phyloP scores from a whole-genome alignment of 2,797 vertebrate genomes.

The Novumbra hubbsi region DNA sequence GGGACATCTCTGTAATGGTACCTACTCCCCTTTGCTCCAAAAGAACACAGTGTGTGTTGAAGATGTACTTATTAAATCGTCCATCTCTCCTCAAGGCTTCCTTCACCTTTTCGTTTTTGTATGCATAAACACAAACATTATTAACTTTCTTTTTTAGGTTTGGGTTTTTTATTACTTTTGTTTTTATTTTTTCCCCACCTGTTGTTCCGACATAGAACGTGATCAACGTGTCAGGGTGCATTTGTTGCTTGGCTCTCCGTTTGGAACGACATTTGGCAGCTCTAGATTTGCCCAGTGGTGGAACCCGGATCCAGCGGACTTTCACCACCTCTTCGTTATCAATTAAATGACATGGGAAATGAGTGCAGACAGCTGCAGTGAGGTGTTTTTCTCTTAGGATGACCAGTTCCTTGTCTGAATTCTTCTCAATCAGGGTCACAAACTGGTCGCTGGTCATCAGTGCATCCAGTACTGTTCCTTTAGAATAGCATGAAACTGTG shows the following conservation, averaged over 20 bases:
- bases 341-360: constrained; percentile 5
- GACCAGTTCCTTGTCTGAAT: background rate
- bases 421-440: background rate
- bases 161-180: constrained; percentile 34
- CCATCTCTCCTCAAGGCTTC: constrained; percentile 55
- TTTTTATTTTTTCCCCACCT: constrained; percentile 15
- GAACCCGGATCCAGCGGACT: background rate
- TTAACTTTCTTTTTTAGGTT: accelerated
- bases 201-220: constrained; percentile 40
- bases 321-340: background rate
- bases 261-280: background rate
- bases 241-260: background rate
- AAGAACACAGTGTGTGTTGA: background rate
- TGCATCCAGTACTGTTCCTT: too few relatives aligned
- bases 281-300: background rate
- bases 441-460: too few relatives aligned
- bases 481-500: too few relatives aligned
- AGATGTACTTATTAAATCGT: constrained; percentile 2
- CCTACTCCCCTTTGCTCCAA: background rate
- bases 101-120: constrained; percentile 45
- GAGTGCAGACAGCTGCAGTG: background rate
- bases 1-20: background rate
- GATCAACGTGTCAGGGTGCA: constrained; percentile 7
- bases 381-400: background rate
- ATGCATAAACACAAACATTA: constrained; percentile 46